These are phyloP conservation scores for Poeciliopsis paucimaculata DNA, from an alignment of 2,797 vertebrate species.

Conservation along the genomic window DNA sequence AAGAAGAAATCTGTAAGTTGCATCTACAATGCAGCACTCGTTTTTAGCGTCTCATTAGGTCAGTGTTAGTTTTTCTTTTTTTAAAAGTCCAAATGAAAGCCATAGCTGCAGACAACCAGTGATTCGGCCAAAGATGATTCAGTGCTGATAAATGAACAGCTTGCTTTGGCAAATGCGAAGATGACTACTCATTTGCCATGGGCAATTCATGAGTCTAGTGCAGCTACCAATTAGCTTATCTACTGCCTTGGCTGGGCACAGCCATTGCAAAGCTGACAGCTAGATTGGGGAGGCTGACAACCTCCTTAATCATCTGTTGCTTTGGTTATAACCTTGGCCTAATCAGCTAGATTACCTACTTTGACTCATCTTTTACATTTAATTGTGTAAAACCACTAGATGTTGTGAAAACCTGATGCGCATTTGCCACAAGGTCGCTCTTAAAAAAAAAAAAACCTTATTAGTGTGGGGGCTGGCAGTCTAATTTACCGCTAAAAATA, in stretches of 20 bases:
- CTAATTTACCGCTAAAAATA: neutral
- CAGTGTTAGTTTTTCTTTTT: neutral
- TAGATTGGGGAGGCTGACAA: neutral
- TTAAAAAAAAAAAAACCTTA: neutral
- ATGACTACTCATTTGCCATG: conserved; percentile 4
- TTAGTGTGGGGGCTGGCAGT: neutral
- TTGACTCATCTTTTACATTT: neutral
- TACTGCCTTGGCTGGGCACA: neutral
- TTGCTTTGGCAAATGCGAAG: neutral
- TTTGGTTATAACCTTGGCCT: neutral
- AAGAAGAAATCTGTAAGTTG: neutral
- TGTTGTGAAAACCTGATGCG: neutral
- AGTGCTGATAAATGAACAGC: conserved; percentile 1
- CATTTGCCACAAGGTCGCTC: neutral
- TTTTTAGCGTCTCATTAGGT: too few species aligned
- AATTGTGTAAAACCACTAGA: neutral
- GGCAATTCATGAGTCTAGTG: neutral
- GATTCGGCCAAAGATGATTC: neutral
- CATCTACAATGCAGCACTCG: neutral
- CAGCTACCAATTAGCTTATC: conserved; percentile 7
- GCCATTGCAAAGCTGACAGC: neutral
- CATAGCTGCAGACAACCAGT: neutral
- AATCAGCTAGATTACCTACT: neutral
- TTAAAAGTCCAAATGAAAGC: neutral
- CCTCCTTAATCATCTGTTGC: neutral